These are phyloP conservation scores for Prionailurus bengalensis DNA, from an alignment of 2,113 vertebrate species.

Conservation along the genomic window DNA sequence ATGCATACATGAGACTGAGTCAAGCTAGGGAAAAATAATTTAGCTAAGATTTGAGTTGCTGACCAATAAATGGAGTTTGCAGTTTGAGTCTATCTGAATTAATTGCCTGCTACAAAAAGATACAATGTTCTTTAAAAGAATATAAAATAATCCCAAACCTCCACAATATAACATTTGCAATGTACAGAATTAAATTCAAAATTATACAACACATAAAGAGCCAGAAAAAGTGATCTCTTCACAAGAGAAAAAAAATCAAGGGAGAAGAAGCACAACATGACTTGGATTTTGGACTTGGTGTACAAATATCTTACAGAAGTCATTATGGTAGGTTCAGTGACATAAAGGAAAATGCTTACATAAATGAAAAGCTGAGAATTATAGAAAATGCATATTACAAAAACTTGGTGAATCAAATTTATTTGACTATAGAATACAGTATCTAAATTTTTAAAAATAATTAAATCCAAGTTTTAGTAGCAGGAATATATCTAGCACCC, in stretches of 20 bases:
- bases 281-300: not conserved
- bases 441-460: not conserved
- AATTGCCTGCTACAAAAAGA: not conserved
- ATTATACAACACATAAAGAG: not conserved
- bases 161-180: not conserved
- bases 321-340: not conserved
- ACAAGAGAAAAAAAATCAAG: not conserved
- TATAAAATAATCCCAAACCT: not conserved
- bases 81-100: not conserved
- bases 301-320: not conserved
- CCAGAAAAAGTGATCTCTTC: not conserved
- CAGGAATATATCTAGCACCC: not conserved
- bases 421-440: not conserved
- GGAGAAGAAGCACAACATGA: not conserved
- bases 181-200: not conserved
- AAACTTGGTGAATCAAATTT: not conserved
- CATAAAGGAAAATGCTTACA: not conserved
- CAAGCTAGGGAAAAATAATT: not conserved
- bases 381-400: not conserved
- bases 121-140: not conserved
- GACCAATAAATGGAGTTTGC: not conserved
- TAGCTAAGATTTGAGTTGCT: not conserved
- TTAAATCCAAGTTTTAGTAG: not conserved
- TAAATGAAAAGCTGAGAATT: not conserved
- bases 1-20: not conserved